Evolutionary conservation across 2,113 vertebrate genomes (phyloP).

Genomic region (Sisor rabdophorus): DNA sequence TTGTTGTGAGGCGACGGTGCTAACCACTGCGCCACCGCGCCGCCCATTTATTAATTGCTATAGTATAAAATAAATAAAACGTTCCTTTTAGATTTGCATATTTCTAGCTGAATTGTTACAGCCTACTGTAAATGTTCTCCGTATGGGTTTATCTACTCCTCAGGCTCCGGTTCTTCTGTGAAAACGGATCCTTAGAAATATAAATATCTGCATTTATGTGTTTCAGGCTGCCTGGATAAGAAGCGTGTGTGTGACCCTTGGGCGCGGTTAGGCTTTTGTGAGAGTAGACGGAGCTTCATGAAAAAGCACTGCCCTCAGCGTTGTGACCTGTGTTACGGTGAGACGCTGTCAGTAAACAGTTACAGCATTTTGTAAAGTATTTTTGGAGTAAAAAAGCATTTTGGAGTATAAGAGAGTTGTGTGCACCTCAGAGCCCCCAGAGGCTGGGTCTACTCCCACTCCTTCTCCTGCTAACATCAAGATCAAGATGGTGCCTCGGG

Average conservation of each 20-base stretch:
- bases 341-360: constrained; percentile 36
- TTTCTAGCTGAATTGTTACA: not conserved
- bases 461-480: constrained; percentile 64
- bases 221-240: constrained; percentile 72
- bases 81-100: not conserved
- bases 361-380: not conserved
- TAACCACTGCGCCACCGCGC: too few species aligned
- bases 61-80: not conserved
- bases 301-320: constrained; percentile 72
- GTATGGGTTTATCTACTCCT: not conserved
- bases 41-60: not conserved
- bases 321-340: constrained; percentile 73
- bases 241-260: constrained; percentile 70
- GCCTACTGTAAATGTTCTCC: not conserved
- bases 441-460: constrained; percentile 56
- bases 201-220: not conserved
- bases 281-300: constrained; percentile 69
- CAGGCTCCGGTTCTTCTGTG: not conserved
- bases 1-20: too few species aligned
- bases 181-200: not conserved
- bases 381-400: constrained; percentile 1
- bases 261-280: constrained; percentile 72
- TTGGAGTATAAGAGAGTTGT: not conserved
- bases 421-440: constrained; percentile 62
- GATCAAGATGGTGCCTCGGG: constrained; percentile 70